A percentile compares a stretch with the other conserved stretches of the same genome.
Conservation (phyloP, 2,888 invertebrate genomes). For the Operophtera brumata region DNA sequence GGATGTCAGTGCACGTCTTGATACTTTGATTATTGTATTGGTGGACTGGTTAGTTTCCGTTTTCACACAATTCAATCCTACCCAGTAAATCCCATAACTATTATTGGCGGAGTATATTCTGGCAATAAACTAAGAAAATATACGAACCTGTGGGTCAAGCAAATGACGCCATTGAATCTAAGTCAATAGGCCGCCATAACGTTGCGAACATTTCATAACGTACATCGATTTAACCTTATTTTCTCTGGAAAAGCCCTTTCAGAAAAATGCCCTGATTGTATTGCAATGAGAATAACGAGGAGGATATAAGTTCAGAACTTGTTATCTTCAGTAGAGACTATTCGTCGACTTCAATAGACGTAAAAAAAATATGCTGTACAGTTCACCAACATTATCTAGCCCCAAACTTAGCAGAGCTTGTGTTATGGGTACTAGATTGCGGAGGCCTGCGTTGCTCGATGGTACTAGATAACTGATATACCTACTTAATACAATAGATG, state of each 20-base stretch:
- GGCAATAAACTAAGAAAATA: constrained; percentile 17
- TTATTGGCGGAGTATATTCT: background rate
- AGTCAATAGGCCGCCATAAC: constrained; percentile 62
- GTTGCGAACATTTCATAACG: constrained; percentile 65
- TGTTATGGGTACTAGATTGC: too few species aligned
- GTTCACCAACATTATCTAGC: too few species aligned
- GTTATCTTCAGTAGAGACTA: too few species aligned
- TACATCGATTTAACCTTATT: constrained; percentile 24
- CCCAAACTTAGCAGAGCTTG: too few species aligned
- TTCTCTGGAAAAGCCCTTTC: constrained; percentile 4
- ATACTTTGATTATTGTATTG: background rate
- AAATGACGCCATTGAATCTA: constrained; percentile 60
- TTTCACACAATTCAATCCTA: background rate
- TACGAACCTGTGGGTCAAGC: constrained; percentile 33
- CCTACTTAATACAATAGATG: too few species aligned
- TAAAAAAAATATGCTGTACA: too few species aligned
- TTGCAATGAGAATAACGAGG: too few species aligned
- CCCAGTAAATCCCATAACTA: background rate
- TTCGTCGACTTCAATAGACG: too few species aligned
- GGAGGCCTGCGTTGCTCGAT: too few species aligned
- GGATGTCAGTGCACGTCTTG: too few species aligned
- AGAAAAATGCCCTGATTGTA: background rate
- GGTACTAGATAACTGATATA: too few species aligned
- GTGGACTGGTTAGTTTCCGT: background rate
- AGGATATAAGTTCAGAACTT: too few species aligned